Conservation (phyloP, 2,888 invertebrate species). For the Drosophila fungiperda region DNA sequence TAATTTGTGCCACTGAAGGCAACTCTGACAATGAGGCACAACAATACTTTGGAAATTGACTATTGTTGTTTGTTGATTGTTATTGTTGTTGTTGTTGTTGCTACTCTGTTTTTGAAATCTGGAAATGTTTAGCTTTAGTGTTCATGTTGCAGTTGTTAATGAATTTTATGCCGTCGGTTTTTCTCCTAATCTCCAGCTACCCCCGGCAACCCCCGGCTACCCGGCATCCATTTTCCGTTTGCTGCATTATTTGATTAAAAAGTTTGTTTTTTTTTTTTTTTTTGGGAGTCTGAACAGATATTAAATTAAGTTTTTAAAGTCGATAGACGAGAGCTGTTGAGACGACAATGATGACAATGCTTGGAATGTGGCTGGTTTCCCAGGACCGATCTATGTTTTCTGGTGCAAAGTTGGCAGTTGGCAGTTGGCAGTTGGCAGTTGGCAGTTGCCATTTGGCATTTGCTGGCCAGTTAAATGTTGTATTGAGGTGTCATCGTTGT, state of each 20-base stretch:
- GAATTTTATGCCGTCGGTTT: constrained; percentile 14
- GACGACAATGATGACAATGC: constrained; percentile 19
- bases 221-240: neutral
- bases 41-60: neutral
- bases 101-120: neutral
- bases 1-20: neutral
- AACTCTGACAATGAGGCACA: constrained; percentile 22
- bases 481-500: constrained; percentile 30
- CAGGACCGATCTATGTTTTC: neutral
- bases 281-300: constrained; percentile 4
- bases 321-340: constrained; percentile 31
- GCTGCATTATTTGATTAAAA: constrained; percentile 63
- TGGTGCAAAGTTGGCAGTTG: constrained; percentile 4
- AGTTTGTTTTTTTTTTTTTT: constrained; percentile 31
- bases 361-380: constrained; percentile 15
- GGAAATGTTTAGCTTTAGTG: constrained; percentile 10
- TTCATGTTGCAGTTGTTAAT: constrained; percentile 39
- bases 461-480: constrained; percentile 22
- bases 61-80: neutral
- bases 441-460: constrained; percentile 3
- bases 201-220: neutral
- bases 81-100: neutral
- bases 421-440: neutral
- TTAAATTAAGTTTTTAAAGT: constrained; percentile 38
- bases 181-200: neutral